Percentiles rank a stretch among this genome's conserved stretches.
Conservation (phyloP, 2,888 invertebrate species). For the Altica lythri region DNA sequence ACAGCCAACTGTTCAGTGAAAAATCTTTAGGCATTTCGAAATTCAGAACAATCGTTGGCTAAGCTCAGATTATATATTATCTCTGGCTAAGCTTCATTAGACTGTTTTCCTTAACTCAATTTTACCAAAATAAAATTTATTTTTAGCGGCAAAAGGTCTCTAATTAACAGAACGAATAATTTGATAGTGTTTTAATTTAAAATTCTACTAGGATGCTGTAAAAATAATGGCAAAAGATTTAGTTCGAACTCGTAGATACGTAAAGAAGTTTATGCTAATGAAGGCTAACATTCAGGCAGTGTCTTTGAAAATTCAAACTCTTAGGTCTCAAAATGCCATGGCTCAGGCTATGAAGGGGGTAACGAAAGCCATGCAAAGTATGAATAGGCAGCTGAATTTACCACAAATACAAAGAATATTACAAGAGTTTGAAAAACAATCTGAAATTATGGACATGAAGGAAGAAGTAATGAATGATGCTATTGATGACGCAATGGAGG, state of each 20-base stretch:
- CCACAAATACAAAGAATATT: slow-evolving; percentile 98
- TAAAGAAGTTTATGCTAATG: slow-evolving; percentile 99
- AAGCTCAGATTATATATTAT: too few relatives aligned
- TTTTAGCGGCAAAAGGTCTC: too few relatives aligned
- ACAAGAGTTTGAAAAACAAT: slow-evolving; percentile 98
- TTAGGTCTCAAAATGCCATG: slow-evolving; percentile 98
- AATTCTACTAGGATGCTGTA: slow-evolving; percentile 82
- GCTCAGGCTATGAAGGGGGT: slow-evolving; percentile 99
- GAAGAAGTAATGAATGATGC: slow-evolving; percentile 99
- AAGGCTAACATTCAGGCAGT: slow-evolving; percentile 99
- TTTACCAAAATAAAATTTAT: too few relatives aligned
- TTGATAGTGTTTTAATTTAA: not conserved
- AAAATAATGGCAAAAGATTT: slow-evolving; percentile 99
- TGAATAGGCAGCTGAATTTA: slow-evolving; percentile 96
- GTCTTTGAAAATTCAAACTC: slow-evolving; percentile 94
- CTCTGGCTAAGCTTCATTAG: too few relatives aligned
- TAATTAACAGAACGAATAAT: too few relatives aligned
- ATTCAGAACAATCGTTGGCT: too few relatives aligned
- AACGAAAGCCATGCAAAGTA: slow-evolving; percentile 96
- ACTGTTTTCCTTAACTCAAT: too few relatives aligned
- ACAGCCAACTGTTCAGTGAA: too few relatives aligned
- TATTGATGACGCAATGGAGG: slow-evolving; percentile 99
- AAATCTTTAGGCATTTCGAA: too few relatives aligned
- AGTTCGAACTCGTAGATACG: slow-evolving; percentile 92
- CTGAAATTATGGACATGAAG: slow-evolving; percentile 99